Percentiles rank a stretch among this genome's conserved stretches.
Evolutionary conservation across 1,140 invertebrate genomes (phyloP).

Genomic region (Eupristina koningsbergeri): DNA sequence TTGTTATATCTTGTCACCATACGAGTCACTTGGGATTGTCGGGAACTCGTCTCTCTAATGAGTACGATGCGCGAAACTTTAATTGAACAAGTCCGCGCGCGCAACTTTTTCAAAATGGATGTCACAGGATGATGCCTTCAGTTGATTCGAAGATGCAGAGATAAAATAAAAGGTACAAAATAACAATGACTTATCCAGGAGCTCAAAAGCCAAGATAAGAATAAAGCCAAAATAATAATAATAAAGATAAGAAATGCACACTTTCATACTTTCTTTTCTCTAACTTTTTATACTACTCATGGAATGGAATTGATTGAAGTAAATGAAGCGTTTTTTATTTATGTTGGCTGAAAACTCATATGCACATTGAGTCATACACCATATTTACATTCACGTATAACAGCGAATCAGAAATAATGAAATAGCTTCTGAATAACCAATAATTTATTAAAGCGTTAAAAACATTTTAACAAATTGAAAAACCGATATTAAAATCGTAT

Average conservation of each 20-base stretch:
- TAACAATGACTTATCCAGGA: background rate
- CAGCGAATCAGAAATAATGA: background rate
- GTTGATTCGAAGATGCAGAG: no score
- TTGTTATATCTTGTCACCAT: no score
- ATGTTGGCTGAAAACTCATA: background rate
- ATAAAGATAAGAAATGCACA: background rate
- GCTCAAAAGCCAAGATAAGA: background rate
- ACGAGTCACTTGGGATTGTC: background rate
- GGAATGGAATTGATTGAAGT: background rate
- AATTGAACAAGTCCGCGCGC: background rate
- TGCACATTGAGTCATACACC: background rate
- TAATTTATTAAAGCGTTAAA: background rate
- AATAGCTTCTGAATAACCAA: background rate
- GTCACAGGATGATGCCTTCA: background rate
- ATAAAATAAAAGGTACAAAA: background rate
- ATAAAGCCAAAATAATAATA: background rate
- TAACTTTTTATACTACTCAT: no score
- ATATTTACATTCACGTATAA: background rate
- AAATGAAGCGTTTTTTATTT: slow-evolving; percentile 26
- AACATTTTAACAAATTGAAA: no score
- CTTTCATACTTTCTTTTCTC: no score
- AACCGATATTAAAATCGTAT: no score
- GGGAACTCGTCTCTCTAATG: background rate
- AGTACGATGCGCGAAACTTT: background rate
- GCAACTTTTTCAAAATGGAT: background rate